A percentile compares a stretch with the other conserved stretches of the same genome.
Evolutionary conservation across 2,113 vertebrate genomes (phyloP).

Genomic region (Scatophagus argus): DNA sequence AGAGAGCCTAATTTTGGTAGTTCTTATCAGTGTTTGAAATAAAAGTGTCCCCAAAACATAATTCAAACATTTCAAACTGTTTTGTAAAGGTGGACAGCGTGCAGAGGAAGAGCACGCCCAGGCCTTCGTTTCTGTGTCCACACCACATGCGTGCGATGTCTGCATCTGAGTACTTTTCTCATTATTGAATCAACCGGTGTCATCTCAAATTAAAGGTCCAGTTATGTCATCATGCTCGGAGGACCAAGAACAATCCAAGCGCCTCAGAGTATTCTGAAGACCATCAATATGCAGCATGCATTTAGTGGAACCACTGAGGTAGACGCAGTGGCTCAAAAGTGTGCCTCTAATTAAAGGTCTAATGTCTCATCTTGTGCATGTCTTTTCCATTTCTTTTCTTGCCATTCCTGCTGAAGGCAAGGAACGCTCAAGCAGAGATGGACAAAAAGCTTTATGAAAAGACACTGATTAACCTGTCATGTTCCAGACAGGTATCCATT

Average conservation of each 20-base stretch:
- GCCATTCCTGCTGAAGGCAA: conserved; percentile 44
- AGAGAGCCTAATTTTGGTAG: conserved; percentile 64
- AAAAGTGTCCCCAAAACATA: conserved; percentile 48
- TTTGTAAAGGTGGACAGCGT: conserved; percentile 2
- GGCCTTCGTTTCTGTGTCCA: background rate
- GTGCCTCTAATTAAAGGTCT: conserved; percentile 70
- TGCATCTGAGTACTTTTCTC: conserved; percentile 9
- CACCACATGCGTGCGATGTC: background rate
- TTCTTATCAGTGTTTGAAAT: conserved; percentile 53
- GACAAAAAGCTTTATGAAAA: conserved; percentile 78
- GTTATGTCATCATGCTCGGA: conserved; percentile 42
- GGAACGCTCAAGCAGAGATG: conserved; percentile 60
- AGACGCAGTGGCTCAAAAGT: conserved; percentile 51
- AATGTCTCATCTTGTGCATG: conserved; percentile 64
- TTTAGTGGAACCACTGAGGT: conserved; percentile 62
- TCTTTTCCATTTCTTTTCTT: conserved; percentile 56
- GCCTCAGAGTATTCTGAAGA: conserved; percentile 38
- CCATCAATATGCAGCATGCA: conserved; percentile 46
- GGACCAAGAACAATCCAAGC: conserved; percentile 55
- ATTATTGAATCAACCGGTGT: conserved; percentile 48
- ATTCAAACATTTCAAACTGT: conserved; percentile 15
- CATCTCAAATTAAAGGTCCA: conserved; percentile 47
- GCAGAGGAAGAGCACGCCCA: too few relatives aligned
- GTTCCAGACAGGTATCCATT: conserved; percentile 81
- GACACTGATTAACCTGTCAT: conserved; percentile 82